These are phyloP conservation scores for Nettapus auritus DNA, from an alignment of 2,113 vertebrate species.

Conservation along the genomic window DNA sequence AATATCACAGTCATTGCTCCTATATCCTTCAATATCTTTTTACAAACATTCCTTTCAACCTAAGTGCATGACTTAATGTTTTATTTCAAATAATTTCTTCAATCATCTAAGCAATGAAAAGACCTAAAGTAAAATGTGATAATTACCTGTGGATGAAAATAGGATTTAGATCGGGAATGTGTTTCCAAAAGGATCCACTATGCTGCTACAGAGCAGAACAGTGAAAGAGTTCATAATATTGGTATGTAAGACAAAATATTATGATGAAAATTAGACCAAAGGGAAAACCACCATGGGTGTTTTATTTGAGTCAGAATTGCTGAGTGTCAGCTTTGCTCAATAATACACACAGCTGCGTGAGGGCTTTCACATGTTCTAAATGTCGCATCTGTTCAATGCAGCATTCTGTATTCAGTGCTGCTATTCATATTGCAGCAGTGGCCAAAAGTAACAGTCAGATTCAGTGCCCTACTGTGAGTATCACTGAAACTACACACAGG, in stretches of 20 bases:
- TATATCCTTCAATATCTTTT: not conserved
- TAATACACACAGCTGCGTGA: constrained; percentile 32
- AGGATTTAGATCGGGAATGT: not conserved
- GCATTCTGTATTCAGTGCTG: constrained; percentile 1
- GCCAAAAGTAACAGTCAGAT: not conserved
- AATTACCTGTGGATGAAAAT: not conserved
- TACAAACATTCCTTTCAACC: not conserved
- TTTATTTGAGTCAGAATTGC: constrained; percentile 45
- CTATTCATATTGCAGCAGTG: not conserved
- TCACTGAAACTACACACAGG: not conserved
- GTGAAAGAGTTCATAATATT: constrained; percentile 34
- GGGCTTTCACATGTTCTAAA: constrained; percentile 19
- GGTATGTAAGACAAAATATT: constrained; percentile 58
- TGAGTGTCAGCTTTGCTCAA: not conserved
- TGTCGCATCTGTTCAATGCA: not conserved
- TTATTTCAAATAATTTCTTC: not conserved
- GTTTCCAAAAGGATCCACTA: not conserved
- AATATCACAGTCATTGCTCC: not conserved
- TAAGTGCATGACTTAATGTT: not conserved
- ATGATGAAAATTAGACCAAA: constrained; percentile 45
- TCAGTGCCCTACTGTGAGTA: not conserved
- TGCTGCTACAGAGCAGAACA: not conserved
- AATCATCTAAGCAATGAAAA: not conserved
- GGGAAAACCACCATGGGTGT: constrained; percentile 25
- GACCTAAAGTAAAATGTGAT: not conserved